A percentile compares a stretch with the other conserved stretches of the same genome.
phyloP scores from a whole-genome alignment of 2,888 invertebrate species.

The Drosophila niveifrons region DNA sequence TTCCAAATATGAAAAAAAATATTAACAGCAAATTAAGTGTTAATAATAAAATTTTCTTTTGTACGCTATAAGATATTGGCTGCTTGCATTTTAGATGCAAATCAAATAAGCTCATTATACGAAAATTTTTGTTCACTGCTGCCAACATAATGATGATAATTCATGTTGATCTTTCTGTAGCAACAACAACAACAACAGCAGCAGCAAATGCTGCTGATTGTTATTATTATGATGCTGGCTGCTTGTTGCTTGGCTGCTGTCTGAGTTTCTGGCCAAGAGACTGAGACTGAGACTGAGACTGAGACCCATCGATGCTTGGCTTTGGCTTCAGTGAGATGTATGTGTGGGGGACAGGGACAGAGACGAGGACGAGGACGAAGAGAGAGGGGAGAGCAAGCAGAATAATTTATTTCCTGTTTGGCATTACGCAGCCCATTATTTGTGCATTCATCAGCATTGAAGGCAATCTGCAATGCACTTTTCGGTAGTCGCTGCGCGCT shows the following conservation, averaged over 20 bases:
- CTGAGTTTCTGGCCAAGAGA: constrained; percentile 16
- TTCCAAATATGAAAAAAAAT: no score
- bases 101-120: not conserved
- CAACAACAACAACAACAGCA: constrained; percentile 9
- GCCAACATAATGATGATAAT: constrained; percentile 40
- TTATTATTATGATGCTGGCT: constrained; percentile 62
- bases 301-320: not conserved
- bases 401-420: constrained; percentile 75
- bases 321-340: not conserved
- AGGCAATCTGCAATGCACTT: constrained; percentile 56
- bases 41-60: no score
- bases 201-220: constrained; percentile 62
- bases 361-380: no score
- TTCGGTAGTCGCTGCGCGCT: constrained; percentile 66
- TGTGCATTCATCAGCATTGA: constrained; percentile 61
- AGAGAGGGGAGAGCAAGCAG: no score
- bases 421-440: constrained; percentile 70
- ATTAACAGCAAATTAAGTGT: no score
- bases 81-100: not conserved
- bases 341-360: not conserved
- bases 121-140: constrained; percentile 25
- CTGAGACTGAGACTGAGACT: constrained; percentile 1
- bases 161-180: constrained; percentile 32
- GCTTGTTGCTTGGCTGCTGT: constrained; percentile 47
- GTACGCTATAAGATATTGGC: not conserved